Evolutionary conservation across 1,140 invertebrate genomes (phyloP).

Genomic region (Lineus longissimus): DNA sequence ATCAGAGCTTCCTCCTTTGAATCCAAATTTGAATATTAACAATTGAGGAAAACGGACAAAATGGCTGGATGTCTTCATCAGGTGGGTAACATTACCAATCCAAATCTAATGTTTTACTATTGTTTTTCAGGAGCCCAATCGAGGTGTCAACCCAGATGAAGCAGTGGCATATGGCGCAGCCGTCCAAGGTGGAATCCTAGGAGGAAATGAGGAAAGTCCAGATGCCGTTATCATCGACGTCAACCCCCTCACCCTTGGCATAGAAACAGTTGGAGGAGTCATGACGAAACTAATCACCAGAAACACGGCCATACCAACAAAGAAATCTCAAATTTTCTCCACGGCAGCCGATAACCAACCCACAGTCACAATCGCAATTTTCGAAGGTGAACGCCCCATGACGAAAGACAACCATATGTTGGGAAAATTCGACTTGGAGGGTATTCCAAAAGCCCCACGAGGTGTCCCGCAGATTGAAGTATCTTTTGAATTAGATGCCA

Average conservation of each 20-base stretch:
- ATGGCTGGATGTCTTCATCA: too few relatives aligned
- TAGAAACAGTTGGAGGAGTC: conserved; percentile 98
- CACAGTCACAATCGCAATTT: conserved; percentile 97
- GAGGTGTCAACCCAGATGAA: conserved; percentile 94
- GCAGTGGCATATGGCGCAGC: conserved; percentile 87
- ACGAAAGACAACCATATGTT: conserved; percentile 98
- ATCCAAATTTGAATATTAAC: too few relatives aligned
- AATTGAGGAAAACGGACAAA: too few relatives aligned
- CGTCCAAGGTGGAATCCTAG: conserved; percentile 86
- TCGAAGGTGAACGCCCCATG: conserved; percentile 97
- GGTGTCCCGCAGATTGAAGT: conserved; percentile 99
- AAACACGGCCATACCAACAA: conserved; percentile 99
- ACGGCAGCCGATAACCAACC: conserved; percentile 99
- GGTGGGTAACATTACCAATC: too few relatives aligned
- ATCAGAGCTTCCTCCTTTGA: too few relatives aligned
- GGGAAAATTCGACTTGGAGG: conserved; percentile 97
- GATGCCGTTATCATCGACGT: conserved; percentile 96
- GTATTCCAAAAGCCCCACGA: conserved; percentile 93
- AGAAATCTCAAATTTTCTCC: conserved; percentile 99
- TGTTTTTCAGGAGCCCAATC: conserved; percentile 72
- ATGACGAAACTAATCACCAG: conserved; percentile 98
- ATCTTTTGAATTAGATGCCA: conserved; percentile 98
- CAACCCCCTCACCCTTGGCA: conserved; percentile 96
- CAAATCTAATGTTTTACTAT: too few relatives aligned
- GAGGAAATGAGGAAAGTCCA: conserved; percentile 76